Base-by-base conservation (phyloP, 2,888 invertebrate species). In the Aplocera efformata region DNA sequence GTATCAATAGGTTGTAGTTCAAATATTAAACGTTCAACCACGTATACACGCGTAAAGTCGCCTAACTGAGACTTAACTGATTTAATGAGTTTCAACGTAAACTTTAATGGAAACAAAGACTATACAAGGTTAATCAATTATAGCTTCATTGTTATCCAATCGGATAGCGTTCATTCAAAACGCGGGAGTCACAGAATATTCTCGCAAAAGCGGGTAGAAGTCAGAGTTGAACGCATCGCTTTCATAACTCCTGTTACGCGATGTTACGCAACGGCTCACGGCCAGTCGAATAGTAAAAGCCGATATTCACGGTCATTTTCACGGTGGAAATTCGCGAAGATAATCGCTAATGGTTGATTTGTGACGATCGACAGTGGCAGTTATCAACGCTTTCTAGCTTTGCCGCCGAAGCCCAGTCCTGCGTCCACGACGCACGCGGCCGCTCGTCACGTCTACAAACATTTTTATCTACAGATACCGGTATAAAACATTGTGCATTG, bases 381-480 rank as follows among this genome's bases (percentile, higher is more conserved):
- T 58, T 75, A 71, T 60, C 61, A 55, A 78, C 82, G 82, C 79
- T 84, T 82, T 82, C 82, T 79, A 72, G 61, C 63, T 51, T 43
- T 30, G 28, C 28, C 42, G 49, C 38, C 37, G 40, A n/a, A 54
- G 51, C 55, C 44, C 77, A 80, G 81, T 80, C 63, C 58, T 60
- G 56, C 60, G 51, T 61, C 52, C 57, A 63, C 69, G 55, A 48
- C 64, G 65, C 63, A 50, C 60, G 57, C 56, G 72, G 59, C 63
- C 76, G 60, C 68, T 63, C 75, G 76, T 63, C 56, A 61, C 53
- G 46, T 58, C 61, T 53, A 60, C 65, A 63, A 58, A 62, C 61
- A 67, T 32, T 29, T 72, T 73, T 72, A 61, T 67, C 55, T 63
- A 60, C 62, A 38, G 33, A 43, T 35, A 42, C 31, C 25, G 52